phyloP scores from a whole-genome alignment of 2,888 invertebrate species.

The Amphipoea lucens region DNA sequence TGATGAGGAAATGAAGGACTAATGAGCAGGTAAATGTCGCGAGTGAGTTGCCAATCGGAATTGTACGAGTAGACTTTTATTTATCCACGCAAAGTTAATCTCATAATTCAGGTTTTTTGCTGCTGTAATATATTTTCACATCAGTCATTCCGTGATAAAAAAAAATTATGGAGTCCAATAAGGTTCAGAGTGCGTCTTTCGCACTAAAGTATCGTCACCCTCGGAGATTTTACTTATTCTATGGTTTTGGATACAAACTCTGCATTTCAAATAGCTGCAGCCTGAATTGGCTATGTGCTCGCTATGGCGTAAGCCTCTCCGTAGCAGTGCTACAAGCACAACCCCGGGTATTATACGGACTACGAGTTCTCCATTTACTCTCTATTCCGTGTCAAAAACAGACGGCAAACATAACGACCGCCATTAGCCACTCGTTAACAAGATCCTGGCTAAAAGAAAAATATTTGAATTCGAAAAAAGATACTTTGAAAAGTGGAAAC shows the following conservation, averaged over 20 bases:
- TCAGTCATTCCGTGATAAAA: not conserved
- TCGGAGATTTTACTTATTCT: not conserved
- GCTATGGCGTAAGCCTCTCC: not conserved
- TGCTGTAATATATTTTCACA: not conserved
- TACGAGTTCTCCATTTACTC: slow-evolving; percentile 13
- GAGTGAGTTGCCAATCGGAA: too few species aligned
- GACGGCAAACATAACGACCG: slow-evolving; percentile 63
- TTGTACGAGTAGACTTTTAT: not conserved
- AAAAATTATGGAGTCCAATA: too few species aligned
- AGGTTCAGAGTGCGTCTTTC: not conserved
- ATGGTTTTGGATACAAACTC: not conserved
- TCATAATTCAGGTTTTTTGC: not conserved
- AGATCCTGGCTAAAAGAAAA: slow-evolving; percentile 62
- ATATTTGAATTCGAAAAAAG: slow-evolving; percentile 54
- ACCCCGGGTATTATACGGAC: too few species aligned
- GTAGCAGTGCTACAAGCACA: not conserved
- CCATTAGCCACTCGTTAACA: slow-evolving; percentile 73
- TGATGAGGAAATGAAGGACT: slow-evolving; percentile 34
- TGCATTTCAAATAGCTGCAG: not conserved
- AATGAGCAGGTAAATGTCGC: not conserved
- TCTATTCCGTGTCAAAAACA: slow-evolving; percentile 23
- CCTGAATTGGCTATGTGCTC: not conserved
- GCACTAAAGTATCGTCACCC: too few species aligned
- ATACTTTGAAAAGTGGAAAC: slow-evolving; percentile 39
- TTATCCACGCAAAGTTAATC: not conserved